Evolutionary conservation across 1,140 invertebrate species (phyloP).

Genomic region (Platyscapa corneri): DNA sequence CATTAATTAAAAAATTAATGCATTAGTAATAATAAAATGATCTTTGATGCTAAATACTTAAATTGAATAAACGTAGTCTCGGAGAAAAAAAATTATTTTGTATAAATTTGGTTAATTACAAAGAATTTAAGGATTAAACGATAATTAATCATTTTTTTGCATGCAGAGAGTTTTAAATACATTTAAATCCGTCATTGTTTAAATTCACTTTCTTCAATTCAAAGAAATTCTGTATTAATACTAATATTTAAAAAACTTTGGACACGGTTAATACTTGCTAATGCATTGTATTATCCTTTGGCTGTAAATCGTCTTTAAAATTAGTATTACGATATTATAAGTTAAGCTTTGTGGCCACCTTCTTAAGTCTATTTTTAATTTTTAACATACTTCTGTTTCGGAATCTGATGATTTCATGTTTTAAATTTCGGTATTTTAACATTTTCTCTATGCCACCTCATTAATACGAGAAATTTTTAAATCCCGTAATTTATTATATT

Average conservation of each 20-base stretch:
- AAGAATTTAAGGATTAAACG: too few species aligned
- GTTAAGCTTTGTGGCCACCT: background rate
- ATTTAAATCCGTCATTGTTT: too few species aligned
- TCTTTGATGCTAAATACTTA: too few species aligned
- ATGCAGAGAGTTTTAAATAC: too few species aligned
- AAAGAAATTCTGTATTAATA: too few species aligned
- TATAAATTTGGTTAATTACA: too few species aligned
- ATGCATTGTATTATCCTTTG: background rate
- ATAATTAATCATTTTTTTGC: too few species aligned
- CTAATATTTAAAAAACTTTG: background rate
- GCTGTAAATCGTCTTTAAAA: background rate
- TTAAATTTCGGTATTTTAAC: background rate
- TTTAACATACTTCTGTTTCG: background rate
- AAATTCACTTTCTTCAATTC: background rate
- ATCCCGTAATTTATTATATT: background rate
- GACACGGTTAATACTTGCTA: background rate
- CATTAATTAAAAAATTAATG: background rate
- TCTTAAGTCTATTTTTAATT: background rate
- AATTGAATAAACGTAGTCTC: too few species aligned
- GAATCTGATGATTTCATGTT: background rate
- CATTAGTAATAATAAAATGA: too few species aligned
- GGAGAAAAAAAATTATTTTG: too few species aligned
- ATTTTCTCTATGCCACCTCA: background rate
- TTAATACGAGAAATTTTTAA: background rate
- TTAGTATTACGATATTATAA: background rate